Base-by-base conservation (phyloP, 2,888 invertebrate species). In the Drosophila phalerata region DNA sequence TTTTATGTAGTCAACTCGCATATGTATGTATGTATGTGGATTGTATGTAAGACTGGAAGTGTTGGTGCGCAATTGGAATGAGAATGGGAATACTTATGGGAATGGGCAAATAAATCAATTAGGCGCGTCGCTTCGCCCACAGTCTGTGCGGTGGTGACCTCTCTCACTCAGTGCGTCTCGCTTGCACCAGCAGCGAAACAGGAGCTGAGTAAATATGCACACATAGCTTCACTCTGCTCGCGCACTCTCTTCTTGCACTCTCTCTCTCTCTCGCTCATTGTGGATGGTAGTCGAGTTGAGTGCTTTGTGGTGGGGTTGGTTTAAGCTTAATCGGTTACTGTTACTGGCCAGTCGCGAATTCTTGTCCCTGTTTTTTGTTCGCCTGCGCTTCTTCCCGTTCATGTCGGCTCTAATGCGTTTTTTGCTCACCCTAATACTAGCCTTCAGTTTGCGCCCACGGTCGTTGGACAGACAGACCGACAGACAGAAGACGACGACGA, bases 51-150 rank as follows among this genome's bases (percentile, higher is more conserved):
- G 25, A 30, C 40, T 52, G 42, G 37, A 63, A 65, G 56, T 49
- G 66, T 62, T 55, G 48, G 34, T 53, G 62, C 48, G 47, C 47
- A 25, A 71, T 60, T 47, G 60, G 58, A 64, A 69, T 48, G 10
- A 37, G 17, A 28, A 28, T 28, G 28, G 28, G 28, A 28, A 8
- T 56, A 63, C 51, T 17, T 38, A 43, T 60, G 62, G 58, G 25
- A 77, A 65, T 74, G 70, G 45, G 60, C 73, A 77, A 73, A 85
- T 85, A 85, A 85, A 85, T 85, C 89, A 85, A 85, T 85, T 85
- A 85, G 80, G 57, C 66, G 67, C 69, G 70, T 86, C 81, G 68
- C 67, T 42, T 72, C 61, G 77, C 62, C 77, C 67, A 68, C 69
- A 63, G 69, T 65, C 69, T 43, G 48, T n/a, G 37, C n/a, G 37